Conservation (phyloP, 2,888 invertebrate species). For the Furcula furcula region DNA sequence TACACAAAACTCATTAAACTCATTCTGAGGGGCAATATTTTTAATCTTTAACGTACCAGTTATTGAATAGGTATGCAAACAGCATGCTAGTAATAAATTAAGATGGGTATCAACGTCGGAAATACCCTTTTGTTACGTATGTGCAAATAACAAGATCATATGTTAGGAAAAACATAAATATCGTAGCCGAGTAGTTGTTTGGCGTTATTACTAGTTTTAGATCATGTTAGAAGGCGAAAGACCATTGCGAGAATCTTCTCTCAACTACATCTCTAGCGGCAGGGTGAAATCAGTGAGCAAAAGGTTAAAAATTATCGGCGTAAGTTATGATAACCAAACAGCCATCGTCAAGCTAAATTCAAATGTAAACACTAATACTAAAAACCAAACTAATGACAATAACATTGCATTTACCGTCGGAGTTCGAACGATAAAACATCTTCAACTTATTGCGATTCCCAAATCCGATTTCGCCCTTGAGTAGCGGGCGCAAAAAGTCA, state of each 20-base stretch:
- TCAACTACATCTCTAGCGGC: slow-evolving; percentile 49
- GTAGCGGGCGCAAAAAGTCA: slow-evolving; percentile 81
- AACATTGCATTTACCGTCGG: slow-evolving; percentile 82
- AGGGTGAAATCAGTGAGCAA: slow-evolving; percentile 56
- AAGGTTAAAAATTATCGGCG: slow-evolving; percentile 68
- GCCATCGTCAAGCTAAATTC: slow-evolving; percentile 65
- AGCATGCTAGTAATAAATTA: not conserved
- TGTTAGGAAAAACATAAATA: slow-evolving; percentile 28
- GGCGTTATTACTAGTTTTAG: slow-evolving; percentile 23
- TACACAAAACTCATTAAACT: too few relatives aligned
- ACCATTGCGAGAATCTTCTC: slow-evolving; percentile 60
- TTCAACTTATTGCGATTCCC: slow-evolving; percentile 80
- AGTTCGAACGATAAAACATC: slow-evolving; percentile 83
- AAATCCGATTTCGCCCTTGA: slow-evolving; percentile 82
- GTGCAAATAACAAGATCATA: slow-evolving; percentile 17
- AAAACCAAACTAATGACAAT: slow-evolving; percentile 78
- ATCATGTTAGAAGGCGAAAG: slow-evolving; percentile 29
- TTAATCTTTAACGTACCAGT: not conserved
- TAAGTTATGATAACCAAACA: slow-evolving; percentile 72
- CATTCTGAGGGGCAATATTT: too few relatives aligned
- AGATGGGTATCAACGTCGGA: not conserved
- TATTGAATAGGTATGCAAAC: too few relatives aligned
- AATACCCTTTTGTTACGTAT: not conserved
- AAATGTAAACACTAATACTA: slow-evolving; percentile 73
- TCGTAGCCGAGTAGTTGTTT: slow-evolving; percentile 34